Percentiles rank a stretch among this genome's conserved stretches.
phyloP scores from a whole-genome alignment of 2,888 invertebrate genomes.

The Sinotaia quadrata region DNA sequence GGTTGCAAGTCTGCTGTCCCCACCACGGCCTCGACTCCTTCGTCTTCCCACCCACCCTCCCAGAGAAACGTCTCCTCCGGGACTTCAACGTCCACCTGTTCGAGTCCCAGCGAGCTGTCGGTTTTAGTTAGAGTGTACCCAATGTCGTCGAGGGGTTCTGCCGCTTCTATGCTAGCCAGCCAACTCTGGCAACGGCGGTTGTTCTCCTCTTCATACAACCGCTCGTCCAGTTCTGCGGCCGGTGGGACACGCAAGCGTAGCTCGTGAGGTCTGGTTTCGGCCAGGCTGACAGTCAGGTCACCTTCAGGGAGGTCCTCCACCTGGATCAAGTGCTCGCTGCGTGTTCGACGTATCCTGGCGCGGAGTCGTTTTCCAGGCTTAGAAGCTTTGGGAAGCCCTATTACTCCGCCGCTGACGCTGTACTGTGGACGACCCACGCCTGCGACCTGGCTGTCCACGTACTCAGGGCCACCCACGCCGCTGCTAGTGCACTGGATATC shows the following conservation, averaged over 20 bases:
- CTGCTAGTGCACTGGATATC: background rate
- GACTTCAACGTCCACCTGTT: slow-evolving; percentile 43
- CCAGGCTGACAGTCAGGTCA: slow-evolving; percentile 53
- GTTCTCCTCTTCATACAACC: slow-evolving; percentile 59
- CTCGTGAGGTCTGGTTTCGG: slow-evolving; percentile 60
- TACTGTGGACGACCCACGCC: slow-evolving; percentile 3
- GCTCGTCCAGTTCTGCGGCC: slow-evolving; percentile 46
- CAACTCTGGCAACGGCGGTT: slow-evolving; percentile 63
- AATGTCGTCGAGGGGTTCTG: slow-evolving; percentile 60
- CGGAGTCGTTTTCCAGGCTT: slow-evolving; percentile 46
- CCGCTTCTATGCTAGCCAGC: slow-evolving; percentile 61
- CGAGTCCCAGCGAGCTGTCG: background rate
- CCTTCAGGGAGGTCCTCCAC: slow-evolving; percentile 60
- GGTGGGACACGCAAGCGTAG: slow-evolving; percentile 47
- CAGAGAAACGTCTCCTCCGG: slow-evolving; percentile 37
- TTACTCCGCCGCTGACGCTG: background rate
- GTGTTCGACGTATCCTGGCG: slow-evolving; percentile 62
- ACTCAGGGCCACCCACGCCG: slow-evolving; percentile 12
- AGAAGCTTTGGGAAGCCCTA: background rate
- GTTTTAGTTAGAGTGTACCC: slow-evolving; percentile 33
- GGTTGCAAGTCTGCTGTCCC: slow-evolving; percentile 41
- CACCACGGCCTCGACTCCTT: slow-evolving; percentile 51
- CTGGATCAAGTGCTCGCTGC: slow-evolving; percentile 61
- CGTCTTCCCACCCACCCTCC: slow-evolving; percentile 53
- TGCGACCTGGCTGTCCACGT: slow-evolving; percentile 9